Base-by-base conservation (phyloP, 2,888 invertebrate species). In the Anagyrus pseudococci region DNA sequence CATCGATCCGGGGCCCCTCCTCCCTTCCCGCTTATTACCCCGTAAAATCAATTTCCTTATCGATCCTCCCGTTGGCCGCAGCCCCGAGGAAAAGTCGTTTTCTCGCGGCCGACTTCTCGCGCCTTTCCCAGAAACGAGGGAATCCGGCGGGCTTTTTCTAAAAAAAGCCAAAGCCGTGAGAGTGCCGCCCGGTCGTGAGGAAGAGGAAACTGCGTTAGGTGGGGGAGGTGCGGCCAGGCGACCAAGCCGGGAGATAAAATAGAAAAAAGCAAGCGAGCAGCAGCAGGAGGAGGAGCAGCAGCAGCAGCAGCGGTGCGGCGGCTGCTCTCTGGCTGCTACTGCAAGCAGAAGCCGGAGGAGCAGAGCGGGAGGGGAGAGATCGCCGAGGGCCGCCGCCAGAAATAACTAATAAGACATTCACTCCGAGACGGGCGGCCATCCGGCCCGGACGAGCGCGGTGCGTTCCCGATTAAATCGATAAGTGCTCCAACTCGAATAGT, bases 391-490 rank as follows among this genome's bases (percentile, higher is more conserved):
- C 75, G 70, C 66, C n/a, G 76, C 78, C 76, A 75, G 80, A 79
- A 80, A 80, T 80, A 80, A 78, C 80, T 75, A 79, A 80, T 77
- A 77, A 80, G 78, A 80, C 76, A 80, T 79, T 80, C 80, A 80
- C 79, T 80, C 76, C 75, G 71, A 77, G 78, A 77, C 79, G 80
- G 79, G 77, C 79, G 79, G 77, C 80, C 80, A 80, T 73, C 80
- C 78, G 79, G 80, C 80, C 79, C 79, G 79, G 80, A 75, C 75
- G 80, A 77, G 74, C 79, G 80, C 79, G 80, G 79, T 80, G 77
- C 78, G 79, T 80, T 73, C 73, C 40, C 41, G 26, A 52, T 37
- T n/a, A n/a, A 20, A 49, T 23, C 33, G 8, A n/a, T n/a, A n/a
- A n/a, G n/a, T n/a, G n/a, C n/a, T n/a, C n/a, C n/a, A n/a, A n/a